phyloP scores from a whole-genome alignment of 2,113 vertebrate species.

The Otis tarda region DNA sequence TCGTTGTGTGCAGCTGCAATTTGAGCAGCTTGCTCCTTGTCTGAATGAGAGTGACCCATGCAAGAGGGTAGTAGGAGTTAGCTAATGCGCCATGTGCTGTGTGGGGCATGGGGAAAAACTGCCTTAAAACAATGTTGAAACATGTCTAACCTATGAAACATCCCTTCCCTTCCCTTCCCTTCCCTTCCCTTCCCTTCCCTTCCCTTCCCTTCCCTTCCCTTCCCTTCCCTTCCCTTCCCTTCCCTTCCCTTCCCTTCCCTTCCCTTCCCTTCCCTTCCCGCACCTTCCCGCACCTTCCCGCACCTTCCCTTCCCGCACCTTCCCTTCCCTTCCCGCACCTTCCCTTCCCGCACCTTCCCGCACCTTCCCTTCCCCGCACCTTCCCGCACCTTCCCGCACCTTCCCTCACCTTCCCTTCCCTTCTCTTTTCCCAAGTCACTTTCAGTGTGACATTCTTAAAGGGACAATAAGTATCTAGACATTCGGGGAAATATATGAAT shows the following conservation, averaged over 20 bases:
- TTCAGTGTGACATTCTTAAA: neutral
- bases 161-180: too few relatives aligned
- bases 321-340: too few relatives aligned
- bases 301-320: too few relatives aligned
- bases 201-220: too few relatives aligned
- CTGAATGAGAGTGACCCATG: neutral
- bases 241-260: too few relatives aligned
- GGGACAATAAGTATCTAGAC: neutral
- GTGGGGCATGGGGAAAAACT: neutral
- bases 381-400: too few relatives aligned
- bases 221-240: neutral
- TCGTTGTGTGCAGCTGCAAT: neutral
- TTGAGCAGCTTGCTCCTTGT: neutral
- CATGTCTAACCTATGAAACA: neutral
- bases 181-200: too few relatives aligned
- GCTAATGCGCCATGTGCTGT: neutral
- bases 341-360: neutral
- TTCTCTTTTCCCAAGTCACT: neutral
- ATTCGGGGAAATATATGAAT: neutral
- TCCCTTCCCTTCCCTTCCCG: too few relatives aligned
- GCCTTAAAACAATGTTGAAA: neutral
- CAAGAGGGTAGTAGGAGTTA: neutral
- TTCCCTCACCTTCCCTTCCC: too few relatives aligned
- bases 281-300: too few relatives aligned
- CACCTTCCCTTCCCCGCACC: too few relatives aligned